These are phyloP conservation scores for Platyrinchus mystaceus DNA, from an alignment of 2,797 vertebrate species.

Conservation along the genomic window DNA sequence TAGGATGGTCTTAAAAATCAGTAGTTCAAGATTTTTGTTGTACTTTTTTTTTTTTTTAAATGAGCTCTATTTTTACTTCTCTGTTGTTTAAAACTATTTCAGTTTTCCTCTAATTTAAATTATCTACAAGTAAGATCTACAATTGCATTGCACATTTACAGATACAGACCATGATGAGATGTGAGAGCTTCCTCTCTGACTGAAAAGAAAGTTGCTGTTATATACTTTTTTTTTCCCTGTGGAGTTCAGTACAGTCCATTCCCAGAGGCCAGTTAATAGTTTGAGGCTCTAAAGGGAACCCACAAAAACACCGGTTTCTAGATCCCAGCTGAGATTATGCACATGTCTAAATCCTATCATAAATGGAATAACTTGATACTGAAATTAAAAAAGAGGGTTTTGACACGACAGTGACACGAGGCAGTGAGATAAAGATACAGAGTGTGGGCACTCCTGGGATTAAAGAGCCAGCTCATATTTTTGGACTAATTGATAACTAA, in stretches of 20 bases:
- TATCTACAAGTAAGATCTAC: neutral
- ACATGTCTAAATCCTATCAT: neutral
- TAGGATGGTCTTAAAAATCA: neutral
- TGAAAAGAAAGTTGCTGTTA: neutral
- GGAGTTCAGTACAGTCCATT: neutral
- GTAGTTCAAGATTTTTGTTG: neutral
- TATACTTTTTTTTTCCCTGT: neutral
- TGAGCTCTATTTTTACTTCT: neutral
- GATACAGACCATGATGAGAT: neutral
- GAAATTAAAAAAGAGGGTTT: accelerated
- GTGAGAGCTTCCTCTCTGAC: neutral
- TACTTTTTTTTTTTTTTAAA: neutral
- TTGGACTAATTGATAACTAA: neutral
- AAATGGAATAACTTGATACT: neutral
- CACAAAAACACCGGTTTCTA: neutral
- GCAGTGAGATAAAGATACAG: neutral
- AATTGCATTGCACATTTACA: neutral
- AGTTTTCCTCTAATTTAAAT: neutral
- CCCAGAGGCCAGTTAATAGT: neutral
- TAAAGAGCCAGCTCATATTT: neutral
- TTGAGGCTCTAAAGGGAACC: neutral
- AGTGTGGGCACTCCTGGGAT: neutral
- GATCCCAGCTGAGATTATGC: neutral
- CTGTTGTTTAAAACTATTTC: neutral
- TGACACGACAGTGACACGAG: neutral